Evolutionary conservation across 2,797 vertebrate genomes (phyloP).

Genomic region (Liparis tanakae): DNA sequence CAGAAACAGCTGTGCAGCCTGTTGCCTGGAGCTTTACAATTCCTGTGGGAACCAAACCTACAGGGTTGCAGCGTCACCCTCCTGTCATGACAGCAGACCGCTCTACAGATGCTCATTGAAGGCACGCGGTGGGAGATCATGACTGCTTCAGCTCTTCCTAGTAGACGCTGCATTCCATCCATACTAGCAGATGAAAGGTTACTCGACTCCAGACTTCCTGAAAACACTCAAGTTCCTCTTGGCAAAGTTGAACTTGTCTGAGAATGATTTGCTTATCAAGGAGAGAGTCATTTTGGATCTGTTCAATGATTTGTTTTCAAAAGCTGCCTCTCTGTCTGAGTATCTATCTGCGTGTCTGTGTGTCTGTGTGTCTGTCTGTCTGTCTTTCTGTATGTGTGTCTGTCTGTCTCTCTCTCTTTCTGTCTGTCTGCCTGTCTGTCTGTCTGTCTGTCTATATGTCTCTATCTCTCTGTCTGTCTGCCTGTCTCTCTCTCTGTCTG

Average conservation of each 20-base stretch:
- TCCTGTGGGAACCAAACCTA: conserved; percentile 27
- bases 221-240: conserved; percentile 33
- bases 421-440: no score
- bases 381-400: not conserved
- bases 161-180: conserved; percentile 56
- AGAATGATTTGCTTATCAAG: conserved; percentile 7
- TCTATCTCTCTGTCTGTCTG: no score
- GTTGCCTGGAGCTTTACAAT: not conserved
- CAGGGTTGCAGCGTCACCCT: conserved; percentile 27
- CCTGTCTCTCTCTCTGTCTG: no score
- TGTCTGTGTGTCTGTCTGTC: not conserved
- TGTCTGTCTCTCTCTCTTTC: no score
- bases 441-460: no score
- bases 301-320: not conserved
- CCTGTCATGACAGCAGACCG: conserved; percentile 45
- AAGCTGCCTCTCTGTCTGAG: not conserved
- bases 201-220: conserved; percentile 15
- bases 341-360: not conserved
- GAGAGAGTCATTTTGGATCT: conserved; percentile 17
- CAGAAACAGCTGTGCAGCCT: conserved; percentile 7
- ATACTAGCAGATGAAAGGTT: conserved; percentile 50
- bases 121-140: conserved; percentile 43
- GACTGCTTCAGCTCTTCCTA: conserved; percentile 36
- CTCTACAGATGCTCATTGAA: conserved; percentile 46
- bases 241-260: conserved; percentile 47